Conservation (phyloP, 1,140 invertebrate genomes). For the Solen grandis region DNA sequence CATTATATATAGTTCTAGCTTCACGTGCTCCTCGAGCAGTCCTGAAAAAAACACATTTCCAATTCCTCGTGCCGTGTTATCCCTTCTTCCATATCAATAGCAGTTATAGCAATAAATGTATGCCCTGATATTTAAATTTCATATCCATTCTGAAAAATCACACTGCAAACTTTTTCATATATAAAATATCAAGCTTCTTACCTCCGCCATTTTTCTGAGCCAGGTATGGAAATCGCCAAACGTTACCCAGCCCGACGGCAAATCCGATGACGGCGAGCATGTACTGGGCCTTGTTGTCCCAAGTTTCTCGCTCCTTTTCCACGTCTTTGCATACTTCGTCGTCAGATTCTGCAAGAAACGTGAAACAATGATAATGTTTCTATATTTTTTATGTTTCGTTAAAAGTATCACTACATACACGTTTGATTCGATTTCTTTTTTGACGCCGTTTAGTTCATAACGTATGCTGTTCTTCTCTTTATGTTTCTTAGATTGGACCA, state of each 20-base stretch:
- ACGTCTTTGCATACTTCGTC: neutral
- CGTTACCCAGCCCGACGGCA: slow-evolving; percentile 88
- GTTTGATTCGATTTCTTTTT: neutral
- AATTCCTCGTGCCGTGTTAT: too few relatives aligned
- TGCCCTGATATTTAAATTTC: too few relatives aligned
- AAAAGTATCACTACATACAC: neutral
- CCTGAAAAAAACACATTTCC: too few relatives aligned
- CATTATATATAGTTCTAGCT: too few relatives aligned
- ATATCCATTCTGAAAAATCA: too few relatives aligned
- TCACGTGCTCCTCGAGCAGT: too few relatives aligned
- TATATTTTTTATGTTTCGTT: neutral
- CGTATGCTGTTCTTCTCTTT: neutral
- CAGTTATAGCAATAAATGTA: too few relatives aligned
- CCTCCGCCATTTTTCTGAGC: slow-evolving; percentile 97
- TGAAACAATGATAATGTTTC: neutral
- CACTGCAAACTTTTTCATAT: too few relatives aligned
- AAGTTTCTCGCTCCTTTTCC: slow-evolving; percentile 53
- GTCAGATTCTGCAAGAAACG: neutral
- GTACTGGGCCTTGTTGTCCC: slow-evolving; percentile 78
- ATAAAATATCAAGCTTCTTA: too few relatives aligned
- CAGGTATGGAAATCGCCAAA: slow-evolving; percentile 96
- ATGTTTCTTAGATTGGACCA: too few relatives aligned
- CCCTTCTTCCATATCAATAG: too few relatives aligned
- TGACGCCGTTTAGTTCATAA: neutral
- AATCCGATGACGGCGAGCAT: slow-evolving; percentile 80